Conservation (phyloP, 2,113 vertebrate species). For the Sinocyclocheilus anophthalmus region DNA sequence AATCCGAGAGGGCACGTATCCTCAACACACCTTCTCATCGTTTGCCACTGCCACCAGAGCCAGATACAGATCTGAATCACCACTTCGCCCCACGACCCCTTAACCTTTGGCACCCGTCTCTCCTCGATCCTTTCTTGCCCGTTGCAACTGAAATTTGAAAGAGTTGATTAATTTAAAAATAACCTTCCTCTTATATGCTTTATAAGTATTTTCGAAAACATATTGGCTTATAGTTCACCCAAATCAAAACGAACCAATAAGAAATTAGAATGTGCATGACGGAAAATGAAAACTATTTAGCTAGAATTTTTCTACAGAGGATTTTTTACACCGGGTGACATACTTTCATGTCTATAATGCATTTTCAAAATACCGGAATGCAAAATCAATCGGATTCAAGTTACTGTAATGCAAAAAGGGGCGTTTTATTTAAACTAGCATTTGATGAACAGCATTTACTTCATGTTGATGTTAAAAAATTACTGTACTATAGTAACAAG, state of each 20-base stretch:
- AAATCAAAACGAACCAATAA: neutral
- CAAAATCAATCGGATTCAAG: too few species aligned
- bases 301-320: neutral
- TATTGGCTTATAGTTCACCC: neutral
- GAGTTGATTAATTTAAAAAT: constrained; percentile 17
- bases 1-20: neutral
- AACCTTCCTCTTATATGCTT: constrained; percentile 21
- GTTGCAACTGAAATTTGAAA: constrained; percentile 54
- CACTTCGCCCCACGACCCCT: constrained; percentile 77
- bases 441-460: neutral
- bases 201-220: constrained; percentile 18
- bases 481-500: neutral
- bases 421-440: neutral
- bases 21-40: constrained; percentile 78
- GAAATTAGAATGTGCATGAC: neutral
- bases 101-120: constrained; percentile 73
- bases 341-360: neutral
- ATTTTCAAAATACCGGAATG: neutral
- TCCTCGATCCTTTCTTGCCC: constrained; percentile 78
- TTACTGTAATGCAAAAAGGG: too few species aligned
- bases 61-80: constrained; percentile 65
- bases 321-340: neutral
- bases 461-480: neutral
- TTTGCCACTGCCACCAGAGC: constrained; percentile 57
- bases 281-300: neutral